These are phyloP conservation scores for Scomberomorus guttatus DNA, from an alignment of 2,797 vertebrate species.

Conservation along the genomic window DNA sequence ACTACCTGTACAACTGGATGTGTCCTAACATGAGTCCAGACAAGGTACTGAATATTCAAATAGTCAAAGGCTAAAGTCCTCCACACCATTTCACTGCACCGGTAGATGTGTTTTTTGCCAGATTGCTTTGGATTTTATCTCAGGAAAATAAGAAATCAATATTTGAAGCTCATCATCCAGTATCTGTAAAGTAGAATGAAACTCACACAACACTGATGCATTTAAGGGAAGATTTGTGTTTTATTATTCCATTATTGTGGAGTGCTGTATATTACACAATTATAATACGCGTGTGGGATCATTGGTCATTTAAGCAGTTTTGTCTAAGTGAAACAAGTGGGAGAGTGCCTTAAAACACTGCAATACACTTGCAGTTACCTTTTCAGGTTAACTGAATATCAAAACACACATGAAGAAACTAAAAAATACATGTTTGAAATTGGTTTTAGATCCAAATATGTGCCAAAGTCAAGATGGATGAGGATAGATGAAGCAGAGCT, in stretches of 20 bases:
- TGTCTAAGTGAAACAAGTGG: background rate
- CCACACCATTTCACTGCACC: background rate
- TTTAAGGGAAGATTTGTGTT: background rate
- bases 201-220: background rate
- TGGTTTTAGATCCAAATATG: background rate
- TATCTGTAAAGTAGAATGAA: background rate
- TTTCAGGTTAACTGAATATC: background rate
- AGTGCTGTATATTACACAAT: background rate
- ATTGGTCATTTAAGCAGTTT: background rate
- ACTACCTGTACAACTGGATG: constrained; percentile 99
- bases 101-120: background rate
- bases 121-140: background rate
- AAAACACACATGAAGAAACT: background rate
- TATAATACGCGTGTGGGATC: background rate
- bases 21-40: constrained; percentile 92
- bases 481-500: background rate
- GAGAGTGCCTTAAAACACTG: background rate
- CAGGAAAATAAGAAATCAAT: background rate
- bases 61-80: background rate
- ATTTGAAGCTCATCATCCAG: background rate
- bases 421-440: background rate
- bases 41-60: constrained; percentile 85
- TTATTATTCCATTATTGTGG: background rate
- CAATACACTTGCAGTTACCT: background rate
- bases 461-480: background rate